Conservation (phyloP, 2,888 invertebrate species). For the Melanostoma scalare region DNA sequence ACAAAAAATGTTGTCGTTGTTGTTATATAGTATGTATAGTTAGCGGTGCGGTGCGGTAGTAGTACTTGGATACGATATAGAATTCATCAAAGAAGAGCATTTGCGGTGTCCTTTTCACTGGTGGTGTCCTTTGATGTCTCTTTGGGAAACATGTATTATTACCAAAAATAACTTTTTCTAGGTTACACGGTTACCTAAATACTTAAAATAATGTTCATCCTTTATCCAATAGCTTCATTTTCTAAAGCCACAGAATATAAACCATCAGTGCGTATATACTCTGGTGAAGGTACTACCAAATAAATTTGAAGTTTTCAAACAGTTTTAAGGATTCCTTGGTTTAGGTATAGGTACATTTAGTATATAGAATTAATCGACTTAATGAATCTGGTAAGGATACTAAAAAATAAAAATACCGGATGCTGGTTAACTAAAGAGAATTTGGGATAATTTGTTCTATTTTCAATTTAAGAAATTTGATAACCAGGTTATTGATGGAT, state of each 20-base stretch:
- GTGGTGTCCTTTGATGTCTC: constrained; percentile 55
- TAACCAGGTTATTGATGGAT: too few relatives aligned
- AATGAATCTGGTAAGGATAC: constrained; percentile 45
- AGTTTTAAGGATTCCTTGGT: constrained; percentile 15
- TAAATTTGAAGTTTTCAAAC: constrained; percentile 37
- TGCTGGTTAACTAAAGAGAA: too few relatives aligned
- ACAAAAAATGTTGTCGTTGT: constrained; percentile 21
- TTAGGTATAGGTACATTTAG: too few relatives aligned
- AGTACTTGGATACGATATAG: constrained; percentile 42
- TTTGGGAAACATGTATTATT: constrained; percentile 52
- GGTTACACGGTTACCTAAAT: constrained; percentile 71
- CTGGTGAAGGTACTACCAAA: neutral
- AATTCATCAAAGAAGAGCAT: constrained; percentile 69
- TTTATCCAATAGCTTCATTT: constrained; percentile 57
- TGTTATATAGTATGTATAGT: neutral
- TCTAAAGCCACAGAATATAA: constrained; percentile 45
- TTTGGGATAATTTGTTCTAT: too few relatives aligned
- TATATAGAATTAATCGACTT: constrained; percentile 52
- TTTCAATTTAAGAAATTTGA: too few relatives aligned
- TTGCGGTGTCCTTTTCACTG: constrained; percentile 37
- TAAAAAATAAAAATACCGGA: too few relatives aligned
- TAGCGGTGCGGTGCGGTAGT: constrained; percentile 10
- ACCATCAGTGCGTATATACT: neutral
- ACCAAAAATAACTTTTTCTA: constrained; percentile 70
- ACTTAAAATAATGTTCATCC: constrained; percentile 68